phyloP scores from a whole-genome alignment of 1,140 invertebrate species.

The Zaprionus africanus region DNA sequence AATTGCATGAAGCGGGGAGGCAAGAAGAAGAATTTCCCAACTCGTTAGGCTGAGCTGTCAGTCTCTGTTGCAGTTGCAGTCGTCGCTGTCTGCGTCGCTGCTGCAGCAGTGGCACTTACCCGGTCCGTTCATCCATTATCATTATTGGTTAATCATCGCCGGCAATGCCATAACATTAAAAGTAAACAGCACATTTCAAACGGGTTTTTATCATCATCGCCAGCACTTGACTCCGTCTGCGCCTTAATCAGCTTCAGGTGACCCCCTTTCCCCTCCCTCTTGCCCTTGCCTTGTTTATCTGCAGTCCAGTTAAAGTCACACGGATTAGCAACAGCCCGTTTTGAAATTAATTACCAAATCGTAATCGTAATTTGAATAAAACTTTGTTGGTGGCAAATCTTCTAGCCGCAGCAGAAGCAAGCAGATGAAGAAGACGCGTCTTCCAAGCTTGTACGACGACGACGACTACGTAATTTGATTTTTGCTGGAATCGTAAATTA shows the following conservation, averaged over 20 bases:
- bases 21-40: conserved; percentile 35
- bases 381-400: conserved; percentile 66
- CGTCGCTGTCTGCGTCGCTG: background rate
- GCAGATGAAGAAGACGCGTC: conserved; percentile 25
- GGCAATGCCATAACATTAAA: conserved; percentile 61
- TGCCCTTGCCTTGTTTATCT: background rate
- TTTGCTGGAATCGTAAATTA: conserved; percentile 80
- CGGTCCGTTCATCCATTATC: conserved; percentile 48
- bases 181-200: conserved; percentile 67
- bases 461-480: conserved; percentile 75
- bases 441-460: conserved; percentile 24
- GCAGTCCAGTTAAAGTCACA: conserved; percentile 42
- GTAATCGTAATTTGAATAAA: conserved; percentile 76
- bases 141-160: conserved; percentile 75
- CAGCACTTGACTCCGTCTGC: conserved; percentile 10
- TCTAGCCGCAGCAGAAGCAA: background rate
- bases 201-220: conserved; percentile 62
- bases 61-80: conserved; percentile 20
- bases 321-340: conserved; percentile 56
- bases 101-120: conserved; percentile 19
- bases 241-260: background rate
- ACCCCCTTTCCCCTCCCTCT: background rate
- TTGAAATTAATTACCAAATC: conserved; percentile 75
- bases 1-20: conserved; percentile 33
- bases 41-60: conserved; percentile 46